Evolutionary conservation across 2,797 vertebrate species (phyloP).

Genomic region (Carduelis carduelis): DNA sequence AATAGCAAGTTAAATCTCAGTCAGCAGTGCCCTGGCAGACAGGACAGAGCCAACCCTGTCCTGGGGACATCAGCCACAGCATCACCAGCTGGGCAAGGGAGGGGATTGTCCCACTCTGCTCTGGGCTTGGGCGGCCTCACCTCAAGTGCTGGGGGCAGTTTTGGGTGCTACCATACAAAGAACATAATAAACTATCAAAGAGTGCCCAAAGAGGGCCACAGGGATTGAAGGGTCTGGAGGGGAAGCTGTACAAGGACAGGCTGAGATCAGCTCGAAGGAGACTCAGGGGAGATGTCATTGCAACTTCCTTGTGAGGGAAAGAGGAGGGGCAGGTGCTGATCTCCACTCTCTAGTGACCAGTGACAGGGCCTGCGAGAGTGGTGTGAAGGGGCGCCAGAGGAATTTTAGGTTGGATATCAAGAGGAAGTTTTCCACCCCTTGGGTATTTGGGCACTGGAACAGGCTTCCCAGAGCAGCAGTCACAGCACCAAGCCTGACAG

Average conservation of each 20-base stretch:
- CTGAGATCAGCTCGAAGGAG: background rate
- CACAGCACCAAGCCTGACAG: background rate
- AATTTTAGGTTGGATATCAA: background rate
- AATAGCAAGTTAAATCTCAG: background rate
- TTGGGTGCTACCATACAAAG: background rate
- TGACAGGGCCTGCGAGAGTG: background rate
- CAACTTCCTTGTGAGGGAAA: background rate
- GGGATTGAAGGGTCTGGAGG: background rate
- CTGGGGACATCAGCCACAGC: background rate
- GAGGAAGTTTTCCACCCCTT: background rate
- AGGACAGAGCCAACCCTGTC: background rate
- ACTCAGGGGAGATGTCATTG: background rate
- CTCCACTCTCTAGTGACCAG: background rate
- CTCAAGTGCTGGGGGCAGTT: background rate
- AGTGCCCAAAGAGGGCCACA: background rate
- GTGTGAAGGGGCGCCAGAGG: background rate
- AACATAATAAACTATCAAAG: background rate
- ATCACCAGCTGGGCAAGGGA: background rate
- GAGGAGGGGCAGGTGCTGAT: background rate
- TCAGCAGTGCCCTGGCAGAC: background rate
- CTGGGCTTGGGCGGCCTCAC: background rate
- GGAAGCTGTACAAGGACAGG: background rate
- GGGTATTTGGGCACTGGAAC: background rate
- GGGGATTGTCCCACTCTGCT: background rate
- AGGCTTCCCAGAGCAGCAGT: background rate